Conservation (phyloP, 2,888 invertebrate genomes). For the Melieria picta region DNA sequence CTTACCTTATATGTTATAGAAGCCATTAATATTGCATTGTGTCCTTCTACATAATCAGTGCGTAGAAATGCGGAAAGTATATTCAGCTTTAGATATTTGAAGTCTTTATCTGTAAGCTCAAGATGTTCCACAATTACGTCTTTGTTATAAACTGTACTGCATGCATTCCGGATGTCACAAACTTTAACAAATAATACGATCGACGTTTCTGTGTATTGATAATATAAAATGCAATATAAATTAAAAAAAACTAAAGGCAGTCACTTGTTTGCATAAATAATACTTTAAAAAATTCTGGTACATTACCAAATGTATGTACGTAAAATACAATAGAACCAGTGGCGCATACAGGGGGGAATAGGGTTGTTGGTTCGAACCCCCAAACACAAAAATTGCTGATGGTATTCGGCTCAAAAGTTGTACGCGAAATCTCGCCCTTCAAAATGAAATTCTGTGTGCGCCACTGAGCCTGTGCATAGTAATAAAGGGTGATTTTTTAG, state of each 20-base stretch:
- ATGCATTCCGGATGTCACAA: conserved; percentile 42
- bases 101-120: not conserved
- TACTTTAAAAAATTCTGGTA: too few relatives aligned
- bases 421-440: too few relatives aligned
- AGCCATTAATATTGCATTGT: conserved; percentile 19
- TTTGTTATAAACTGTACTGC: conserved; percentile 25
- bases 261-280: too few relatives aligned
- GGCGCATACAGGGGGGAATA: too few relatives aligned
- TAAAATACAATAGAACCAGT: too few relatives aligned
- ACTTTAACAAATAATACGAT: conserved; percentile 35
- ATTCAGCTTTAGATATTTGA: conserved; percentile 1
- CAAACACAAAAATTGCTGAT: not conserved
- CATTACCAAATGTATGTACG: too few relatives aligned
- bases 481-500: too few relatives aligned
- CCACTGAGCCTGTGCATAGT: too few relatives aligned
- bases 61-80: conserved; percentile 12
- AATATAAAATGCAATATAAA: too few relatives aligned
- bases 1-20: conserved; percentile 20
- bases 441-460: too few relatives aligned
- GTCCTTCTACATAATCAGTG: conserved; percentile 18
- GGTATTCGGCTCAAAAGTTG: not conserved
- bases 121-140: not conserved
- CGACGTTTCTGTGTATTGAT: not conserved
- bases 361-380: not conserved
- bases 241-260: too few relatives aligned